Conservation (phyloP, 2,113 vertebrate species). For the Nannospalax galili region DNA sequence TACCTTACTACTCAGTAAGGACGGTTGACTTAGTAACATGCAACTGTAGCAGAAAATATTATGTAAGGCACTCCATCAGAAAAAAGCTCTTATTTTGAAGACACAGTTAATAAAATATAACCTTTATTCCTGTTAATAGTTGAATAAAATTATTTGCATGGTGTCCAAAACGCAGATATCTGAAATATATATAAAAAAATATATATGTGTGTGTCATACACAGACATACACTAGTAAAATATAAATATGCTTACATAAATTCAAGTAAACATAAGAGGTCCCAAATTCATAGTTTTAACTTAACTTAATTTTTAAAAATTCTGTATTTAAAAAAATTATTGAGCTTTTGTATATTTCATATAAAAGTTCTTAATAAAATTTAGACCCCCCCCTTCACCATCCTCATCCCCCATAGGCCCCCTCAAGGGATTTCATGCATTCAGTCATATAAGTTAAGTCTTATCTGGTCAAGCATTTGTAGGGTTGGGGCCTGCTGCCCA, state of each 20-base stretch:
- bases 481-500: no score
- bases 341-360: no score
- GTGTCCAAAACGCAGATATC: not conserved
- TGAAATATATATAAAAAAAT: not conserved
- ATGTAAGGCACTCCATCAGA: not conserved
- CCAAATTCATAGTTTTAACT: not conserved
- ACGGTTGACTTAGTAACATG: not conserved
- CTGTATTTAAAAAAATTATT: no score
- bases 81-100: conserved; percentile 2
- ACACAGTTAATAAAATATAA: conserved; percentile 30
- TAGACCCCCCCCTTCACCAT: no score
- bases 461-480: no score
- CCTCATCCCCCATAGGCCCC: no score
- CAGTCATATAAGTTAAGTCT: no score
- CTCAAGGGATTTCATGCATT: no score
- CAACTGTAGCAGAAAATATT: not conserved
- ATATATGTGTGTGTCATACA: not conserved
- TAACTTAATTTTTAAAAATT: conserved; percentile 11
- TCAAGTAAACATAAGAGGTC: not conserved
- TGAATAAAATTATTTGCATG: not conserved
- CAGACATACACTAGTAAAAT: not conserved
- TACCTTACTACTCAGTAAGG: not conserved
- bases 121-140: not conserved
- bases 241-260: not conserved
- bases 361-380: no score